Evolutionary conservation across 2,888 invertebrate genomes (phyloP).

Genomic region (Drosophila anomalipes): DNA sequence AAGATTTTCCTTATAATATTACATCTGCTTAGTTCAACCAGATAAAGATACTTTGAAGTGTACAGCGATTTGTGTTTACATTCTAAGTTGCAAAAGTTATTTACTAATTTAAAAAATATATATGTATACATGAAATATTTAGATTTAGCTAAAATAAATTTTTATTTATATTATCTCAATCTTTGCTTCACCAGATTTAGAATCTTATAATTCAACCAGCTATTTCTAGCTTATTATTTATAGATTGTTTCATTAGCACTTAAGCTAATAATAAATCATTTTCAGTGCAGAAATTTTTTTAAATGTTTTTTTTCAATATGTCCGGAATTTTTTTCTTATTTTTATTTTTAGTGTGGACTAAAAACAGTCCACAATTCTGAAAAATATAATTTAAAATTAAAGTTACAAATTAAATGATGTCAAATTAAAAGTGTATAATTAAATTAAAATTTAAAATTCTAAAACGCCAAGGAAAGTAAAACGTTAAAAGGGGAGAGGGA

Average conservation of each 20-base stretch:
- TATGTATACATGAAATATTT: background rate
- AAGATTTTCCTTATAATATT: background rate
- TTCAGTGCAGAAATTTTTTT: background rate
- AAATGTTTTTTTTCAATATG: background rate
- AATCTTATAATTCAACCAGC: too few species aligned
- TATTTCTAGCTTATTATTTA: background rate
- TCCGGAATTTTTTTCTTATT: too few species aligned
- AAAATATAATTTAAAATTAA: background rate
- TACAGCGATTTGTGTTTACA: background rate
- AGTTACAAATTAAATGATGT: too few species aligned
- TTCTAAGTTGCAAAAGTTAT: background rate
- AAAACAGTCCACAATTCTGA: too few species aligned
- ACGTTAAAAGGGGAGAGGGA: background rate
- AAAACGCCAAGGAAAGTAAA: background rate
- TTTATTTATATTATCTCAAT: background rate
- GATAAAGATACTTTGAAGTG: background rate
- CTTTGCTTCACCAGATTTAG: background rate
- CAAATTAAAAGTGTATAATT: too few species aligned
- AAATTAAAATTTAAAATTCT: background rate
- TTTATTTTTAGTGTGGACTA: too few species aligned
- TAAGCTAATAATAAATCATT: background rate
- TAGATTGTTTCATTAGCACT: background rate
- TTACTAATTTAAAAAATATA: background rate
- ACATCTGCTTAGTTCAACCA: rapidly evolving
- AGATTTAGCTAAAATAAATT: background rate